phyloP scores from a whole-genome alignment of 2,888 invertebrate genomes.

The Brenthis hecate region DNA sequence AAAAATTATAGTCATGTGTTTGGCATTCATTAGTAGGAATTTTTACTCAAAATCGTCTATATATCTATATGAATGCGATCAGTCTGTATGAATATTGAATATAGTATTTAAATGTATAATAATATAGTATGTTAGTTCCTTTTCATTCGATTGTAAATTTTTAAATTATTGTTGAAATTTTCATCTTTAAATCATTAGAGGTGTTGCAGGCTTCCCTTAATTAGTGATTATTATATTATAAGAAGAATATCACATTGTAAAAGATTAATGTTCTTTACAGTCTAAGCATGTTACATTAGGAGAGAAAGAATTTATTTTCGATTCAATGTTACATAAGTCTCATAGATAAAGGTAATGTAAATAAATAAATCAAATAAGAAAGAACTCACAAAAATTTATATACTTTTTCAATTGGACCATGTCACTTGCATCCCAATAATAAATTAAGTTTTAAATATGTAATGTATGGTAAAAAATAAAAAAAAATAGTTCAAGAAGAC shows the following conservation, averaged over 20 bases:
- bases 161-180: slow-evolving; percentile 3
- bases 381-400: background rate
- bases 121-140: slow-evolving; percentile 4
- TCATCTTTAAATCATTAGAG: background rate
- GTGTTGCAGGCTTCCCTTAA: background rate
- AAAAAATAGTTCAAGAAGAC: slow-evolving; percentile 1
- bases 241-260: slow-evolving; percentile 4
- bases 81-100: background rate
- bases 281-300: background rate
- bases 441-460: slow-evolving; percentile 6
- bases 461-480: slow-evolving; percentile 20
- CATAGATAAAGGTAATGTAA: background rate
- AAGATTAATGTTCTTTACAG: background rate
- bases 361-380: slow-evolving; percentile 1
- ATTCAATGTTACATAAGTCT: background rate
- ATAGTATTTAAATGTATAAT: background rate
- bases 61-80: no score
- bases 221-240: background rate
- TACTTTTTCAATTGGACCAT: background rate
- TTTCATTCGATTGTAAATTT: slow-evolving; percentile 1
- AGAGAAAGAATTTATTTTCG: background rate
- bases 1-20: no score
- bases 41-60: no score
- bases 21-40: no score
- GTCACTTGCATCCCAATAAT: background rate